Conservation (phyloP, 2,888 invertebrate genomes). For the Drosophila koepferae region DNA sequence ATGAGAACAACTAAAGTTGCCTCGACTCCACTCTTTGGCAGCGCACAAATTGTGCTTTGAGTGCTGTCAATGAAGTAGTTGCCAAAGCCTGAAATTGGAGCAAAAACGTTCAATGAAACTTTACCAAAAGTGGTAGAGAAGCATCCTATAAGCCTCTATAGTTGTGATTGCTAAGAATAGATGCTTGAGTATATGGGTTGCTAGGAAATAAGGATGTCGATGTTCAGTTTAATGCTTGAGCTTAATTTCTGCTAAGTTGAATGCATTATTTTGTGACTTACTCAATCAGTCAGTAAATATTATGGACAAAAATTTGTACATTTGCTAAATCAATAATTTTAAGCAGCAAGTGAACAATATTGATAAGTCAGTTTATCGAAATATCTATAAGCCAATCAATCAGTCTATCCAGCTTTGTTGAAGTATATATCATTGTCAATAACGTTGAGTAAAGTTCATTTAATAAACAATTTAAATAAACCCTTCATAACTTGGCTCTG, state of each 20-base stretch:
- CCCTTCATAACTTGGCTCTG: no score
- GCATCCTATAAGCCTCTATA: not conserved
- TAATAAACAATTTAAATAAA: no score
- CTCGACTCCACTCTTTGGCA: not conserved
- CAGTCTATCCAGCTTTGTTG: not conserved
- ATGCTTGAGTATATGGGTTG: not conserved
- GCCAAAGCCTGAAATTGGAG: conserved; percentile 4
- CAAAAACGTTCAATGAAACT: conserved; percentile 3
- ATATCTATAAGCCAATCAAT: not conserved
- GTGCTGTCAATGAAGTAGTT: not conserved
- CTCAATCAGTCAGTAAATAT: not conserved
- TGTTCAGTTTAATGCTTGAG: not conserved
- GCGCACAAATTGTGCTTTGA: conserved; percentile 16
- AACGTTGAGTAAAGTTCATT: no score
- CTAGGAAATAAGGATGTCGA: not conserved
- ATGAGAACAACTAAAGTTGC: conserved; percentile 59
- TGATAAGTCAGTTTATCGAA: not conserved
- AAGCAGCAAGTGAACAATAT: no score
- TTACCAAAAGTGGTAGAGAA: not conserved
- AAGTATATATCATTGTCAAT: no score
- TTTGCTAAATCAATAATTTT: no score
- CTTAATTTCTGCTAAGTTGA: not conserved
- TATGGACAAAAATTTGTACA: no score
- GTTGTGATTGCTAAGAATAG: not conserved
- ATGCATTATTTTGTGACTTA: no score